phyloP scores from a whole-genome alignment of 1,140 invertebrate species.

The Dendroctonus ponderosae region DNA sequence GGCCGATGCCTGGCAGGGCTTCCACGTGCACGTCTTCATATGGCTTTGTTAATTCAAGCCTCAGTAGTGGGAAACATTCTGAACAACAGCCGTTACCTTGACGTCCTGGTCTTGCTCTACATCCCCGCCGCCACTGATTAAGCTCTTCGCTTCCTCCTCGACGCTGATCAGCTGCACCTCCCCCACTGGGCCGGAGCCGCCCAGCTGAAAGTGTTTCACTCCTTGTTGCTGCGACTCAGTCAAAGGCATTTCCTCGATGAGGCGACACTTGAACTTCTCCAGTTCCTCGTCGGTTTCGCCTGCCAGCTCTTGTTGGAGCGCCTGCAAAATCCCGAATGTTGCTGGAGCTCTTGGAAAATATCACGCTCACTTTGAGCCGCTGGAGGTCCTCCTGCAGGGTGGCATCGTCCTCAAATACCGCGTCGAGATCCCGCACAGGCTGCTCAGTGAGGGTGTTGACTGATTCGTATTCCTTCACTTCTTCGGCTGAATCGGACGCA shows the following conservation, averaged over 20 bases:
- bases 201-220: not conserved
- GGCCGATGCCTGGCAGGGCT: conserved; percentile 59
- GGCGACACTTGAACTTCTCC: conserved; percentile 39
- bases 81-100: not conserved
- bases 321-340: conserved; percentile 6
- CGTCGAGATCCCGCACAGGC: conserved; percentile 18
- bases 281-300: conserved; percentile 41
- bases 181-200: not conserved
- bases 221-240: conserved; percentile 36
- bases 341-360: not conserved
- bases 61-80: not conserved
- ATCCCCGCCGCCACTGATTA: not conserved
- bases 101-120: not conserved
- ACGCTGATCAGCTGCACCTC: conserved; percentile 3
- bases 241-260: conserved; percentile 38
- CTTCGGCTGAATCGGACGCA: not conserved
- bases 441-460: conserved; percentile 33
- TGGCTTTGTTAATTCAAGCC: conserved; percentile 24
- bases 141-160: not conserved
- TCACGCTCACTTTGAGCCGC: conserved; percentile 18
- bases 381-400: conserved; percentile 38
- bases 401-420: conserved; percentile 31
- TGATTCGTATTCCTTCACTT: conserved; percentile 25
- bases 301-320: conserved; percentile 39
- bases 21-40: conserved; percentile 49